Conservation (phyloP, 37 sponge, comb jelly and placozoan species). For the Diacarnus erythraeanus region DNA sequence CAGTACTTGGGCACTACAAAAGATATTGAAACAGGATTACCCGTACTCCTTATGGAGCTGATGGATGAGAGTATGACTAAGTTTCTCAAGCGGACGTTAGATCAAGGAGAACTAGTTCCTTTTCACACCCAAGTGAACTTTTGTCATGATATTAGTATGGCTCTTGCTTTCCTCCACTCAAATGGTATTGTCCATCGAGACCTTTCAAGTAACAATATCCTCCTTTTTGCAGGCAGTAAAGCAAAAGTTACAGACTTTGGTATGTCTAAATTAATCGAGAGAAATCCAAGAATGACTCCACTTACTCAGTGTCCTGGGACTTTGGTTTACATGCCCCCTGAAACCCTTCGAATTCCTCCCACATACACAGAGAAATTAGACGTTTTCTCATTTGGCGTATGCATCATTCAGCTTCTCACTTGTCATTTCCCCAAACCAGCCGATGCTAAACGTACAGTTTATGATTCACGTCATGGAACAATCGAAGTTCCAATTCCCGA, state of each 20-base stretch:
- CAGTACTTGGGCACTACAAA: slow-evolving; percentile 25
- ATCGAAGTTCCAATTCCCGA: slow-evolving; percentile 41
- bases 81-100: slow-evolving; percentile 12
- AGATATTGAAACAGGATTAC: slow-evolving; percentile 17
- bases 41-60: slow-evolving; percentile 55
- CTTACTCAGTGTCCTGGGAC: slow-evolving; percentile 50
- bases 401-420: slow-evolving; percentile 46
- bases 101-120: neutral
- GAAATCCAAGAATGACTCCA: neutral
- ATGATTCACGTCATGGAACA: slow-evolving; percentile 4
- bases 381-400: slow-evolving; percentile 43
- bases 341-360: slow-evolving; percentile 26
- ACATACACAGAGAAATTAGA: slow-evolving; percentile 30
- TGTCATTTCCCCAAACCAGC: slow-evolving; percentile 27
- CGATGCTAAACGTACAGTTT: slow-evolving; percentile 5
- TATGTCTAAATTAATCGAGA: slow-evolving; percentile 17
- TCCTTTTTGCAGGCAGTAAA: slow-evolving; percentile 8
- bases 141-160: slow-evolving; percentile 41
- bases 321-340: slow-evolving; percentile 56
- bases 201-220: slow-evolving; percentile 56
- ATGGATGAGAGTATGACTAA: slow-evolving; percentile 35
- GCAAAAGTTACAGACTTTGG: slow-evolving; percentile 60
- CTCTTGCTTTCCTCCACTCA: slow-evolving; percentile 43
- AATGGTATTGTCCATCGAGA: slow-evolving; percentile 50
- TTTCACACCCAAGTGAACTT: slow-evolving; percentile 34